These are phyloP conservation scores for Chironomus tepperi DNA, from an alignment of 1,140 invertebrate species.

Conservation along the genomic window DNA sequence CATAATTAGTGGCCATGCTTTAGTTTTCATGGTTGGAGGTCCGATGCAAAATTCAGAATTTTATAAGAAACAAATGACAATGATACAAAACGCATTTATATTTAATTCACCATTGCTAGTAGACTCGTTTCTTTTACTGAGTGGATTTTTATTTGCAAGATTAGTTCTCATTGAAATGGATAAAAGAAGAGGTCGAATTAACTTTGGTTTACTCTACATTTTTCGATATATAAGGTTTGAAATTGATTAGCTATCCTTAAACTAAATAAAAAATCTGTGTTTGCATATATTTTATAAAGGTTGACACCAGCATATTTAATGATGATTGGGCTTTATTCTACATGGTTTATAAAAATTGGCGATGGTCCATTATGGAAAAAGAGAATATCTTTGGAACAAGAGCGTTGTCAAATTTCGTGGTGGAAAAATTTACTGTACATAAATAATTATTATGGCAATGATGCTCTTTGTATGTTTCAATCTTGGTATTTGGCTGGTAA, in stretches of 20 bases:
- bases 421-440: constrained; percentile 77
- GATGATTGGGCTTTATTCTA: constrained; percentile 59
- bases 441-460: constrained; percentile 69
- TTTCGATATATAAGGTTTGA: constrained; percentile 52
- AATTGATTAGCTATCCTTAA: too few species aligned
- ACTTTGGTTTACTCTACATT: constrained; percentile 50
- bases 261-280: too few species aligned
- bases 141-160: constrained; percentile 56
- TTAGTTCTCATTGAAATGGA: constrained; percentile 57
- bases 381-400: constrained; percentile 49
- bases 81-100: constrained; percentile 44
- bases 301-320: constrained; percentile 60
- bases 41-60: constrained; percentile 53
- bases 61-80: constrained; percentile 39
- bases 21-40: constrained; percentile 53
- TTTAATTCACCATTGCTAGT: constrained; percentile 54
- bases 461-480: constrained; percentile 77
- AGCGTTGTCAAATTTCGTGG: constrained; percentile 63
- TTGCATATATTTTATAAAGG: constrained; percentile 36
- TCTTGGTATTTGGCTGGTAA: constrained; percentile 66
- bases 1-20: constrained; percentile 53
- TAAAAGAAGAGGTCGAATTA: constrained; percentile 50
- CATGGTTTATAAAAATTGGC: constrained; percentile 53
- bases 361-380: constrained; percentile 58
- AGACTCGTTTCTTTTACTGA: constrained; percentile 60